Conservation (phyloP, 2,113 vertebrate species). For the Tretioscincus oriximinensis region DNA sequence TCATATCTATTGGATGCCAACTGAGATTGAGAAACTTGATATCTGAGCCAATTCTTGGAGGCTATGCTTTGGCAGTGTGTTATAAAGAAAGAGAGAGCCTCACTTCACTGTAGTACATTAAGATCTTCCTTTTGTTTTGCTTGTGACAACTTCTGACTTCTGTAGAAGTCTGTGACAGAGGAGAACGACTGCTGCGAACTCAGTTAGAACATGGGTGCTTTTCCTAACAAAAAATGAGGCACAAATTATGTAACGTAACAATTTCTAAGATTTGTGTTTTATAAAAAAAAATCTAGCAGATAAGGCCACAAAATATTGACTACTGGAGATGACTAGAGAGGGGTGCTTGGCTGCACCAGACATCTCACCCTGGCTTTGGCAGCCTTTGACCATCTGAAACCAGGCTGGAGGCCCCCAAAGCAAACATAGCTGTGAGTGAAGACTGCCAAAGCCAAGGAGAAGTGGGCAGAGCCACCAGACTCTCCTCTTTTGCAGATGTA, state of each 20-base stretch:
- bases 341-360: too few species aligned
- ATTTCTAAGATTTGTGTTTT: constrained; percentile 30
- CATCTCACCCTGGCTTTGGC: too few species aligned
- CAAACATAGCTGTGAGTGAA: too few species aligned
- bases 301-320: too few species aligned
- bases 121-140: constrained; percentile 67
- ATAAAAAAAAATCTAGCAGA: background rate
- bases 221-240: constrained; percentile 39
- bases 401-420: too few species aligned
- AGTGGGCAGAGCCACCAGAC: too few species aligned
- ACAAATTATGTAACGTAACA: constrained; percentile 11
- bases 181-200: constrained; percentile 63
- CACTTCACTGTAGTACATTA: constrained; percentile 62
- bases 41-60: constrained; percentile 61
- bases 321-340: too few species aligned
- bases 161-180: constrained; percentile 59
- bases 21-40: constrained; percentile 42
- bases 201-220: constrained; percentile 67
- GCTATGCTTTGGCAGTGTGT: constrained; percentile 68
- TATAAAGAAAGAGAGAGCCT: constrained; percentile 70
- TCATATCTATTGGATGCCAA: background rate
- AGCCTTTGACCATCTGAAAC: too few species aligned
- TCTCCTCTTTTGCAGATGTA: too few species aligned
- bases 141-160: constrained; percentile 65
- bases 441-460: too few species aligned